phyloP scores from a whole-genome alignment of 2,888 invertebrate species.

The Orgyia antiqua region DNA sequence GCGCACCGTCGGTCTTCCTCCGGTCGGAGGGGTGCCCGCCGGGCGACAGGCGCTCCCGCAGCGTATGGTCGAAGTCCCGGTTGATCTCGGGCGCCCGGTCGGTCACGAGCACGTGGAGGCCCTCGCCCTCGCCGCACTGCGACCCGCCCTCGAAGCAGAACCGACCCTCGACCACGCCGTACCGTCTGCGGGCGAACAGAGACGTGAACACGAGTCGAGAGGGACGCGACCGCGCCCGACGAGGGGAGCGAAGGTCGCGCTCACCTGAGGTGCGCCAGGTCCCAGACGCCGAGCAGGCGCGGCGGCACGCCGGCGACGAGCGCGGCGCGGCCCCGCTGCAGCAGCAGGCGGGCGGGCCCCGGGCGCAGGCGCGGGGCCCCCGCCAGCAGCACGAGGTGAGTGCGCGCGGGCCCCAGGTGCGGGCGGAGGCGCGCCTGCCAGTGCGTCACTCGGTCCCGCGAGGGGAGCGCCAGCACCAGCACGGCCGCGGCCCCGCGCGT shows the following conservation, averaged over 20 bases:
- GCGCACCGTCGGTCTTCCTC: constrained; percentile 33
- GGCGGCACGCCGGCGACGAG: constrained; percentile 90
- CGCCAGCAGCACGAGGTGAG: constrained; percentile 52
- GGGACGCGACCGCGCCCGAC: too few relatives aligned
- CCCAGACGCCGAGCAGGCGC: constrained; percentile 84
- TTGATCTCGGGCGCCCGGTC: constrained; percentile 87
- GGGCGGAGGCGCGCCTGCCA: constrained; percentile 82
- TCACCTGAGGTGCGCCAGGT: constrained; percentile 82
- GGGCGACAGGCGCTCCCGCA: constrained; percentile 82
- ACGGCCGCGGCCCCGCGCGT: constrained; percentile 89
- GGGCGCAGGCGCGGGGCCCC: constrained; percentile 50
- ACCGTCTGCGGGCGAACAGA: constrained; percentile 83
- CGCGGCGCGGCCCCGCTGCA: constrained; percentile 88
- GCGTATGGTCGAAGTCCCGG: constrained; percentile 82
- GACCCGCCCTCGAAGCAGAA: constrained; percentile 95
- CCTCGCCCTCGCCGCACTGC: constrained; percentile 89
- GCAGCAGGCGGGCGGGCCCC: constrained; percentile 89
- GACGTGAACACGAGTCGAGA: too few relatives aligned
- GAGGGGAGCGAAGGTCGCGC: too few relatives aligned
- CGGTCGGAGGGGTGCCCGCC: constrained; percentile 57
- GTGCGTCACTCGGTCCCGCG: constrained; percentile 90
- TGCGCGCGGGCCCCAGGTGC: constrained; percentile 50
- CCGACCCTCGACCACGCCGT: constrained; percentile 90
- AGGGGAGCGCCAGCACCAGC: constrained; percentile 92
- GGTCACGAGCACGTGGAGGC: constrained; percentile 86